Percentiles rank a stretch among this genome's conserved stretches.
phyloP scores from a whole-genome alignment of 2,888 invertebrate genomes.

The Macaria notata region DNA sequence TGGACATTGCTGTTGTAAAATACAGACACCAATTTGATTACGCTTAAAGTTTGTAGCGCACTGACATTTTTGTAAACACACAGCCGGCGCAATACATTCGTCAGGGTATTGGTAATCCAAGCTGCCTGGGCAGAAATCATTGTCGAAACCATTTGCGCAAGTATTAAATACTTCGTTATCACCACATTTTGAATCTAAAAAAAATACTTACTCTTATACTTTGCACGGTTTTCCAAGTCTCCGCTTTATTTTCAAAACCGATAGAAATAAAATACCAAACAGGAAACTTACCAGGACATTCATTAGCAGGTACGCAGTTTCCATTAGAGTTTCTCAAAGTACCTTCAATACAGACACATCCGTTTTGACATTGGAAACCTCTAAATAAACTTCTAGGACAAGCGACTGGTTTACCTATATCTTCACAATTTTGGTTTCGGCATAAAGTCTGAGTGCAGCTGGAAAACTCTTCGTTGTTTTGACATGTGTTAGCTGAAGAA shows the following conservation, averaged over 20 bases:
- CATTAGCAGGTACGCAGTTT: background rate
- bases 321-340: conserved; percentile 26
- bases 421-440: conserved; percentile 33
- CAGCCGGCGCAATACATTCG: background rate
- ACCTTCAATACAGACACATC: conserved; percentile 33
- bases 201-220: too few species aligned
- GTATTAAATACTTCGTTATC: conserved; percentile 1
- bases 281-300: background rate
- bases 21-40: conserved; percentile 9
- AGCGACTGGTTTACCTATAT: too few species aligned
- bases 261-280: too few species aligned
- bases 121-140: background rate
- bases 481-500: conserved; percentile 24
- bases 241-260: too few species aligned
- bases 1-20: conserved; percentile 27
- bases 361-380: conserved; percentile 12
- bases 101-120: background rate
- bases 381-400: too few species aligned
- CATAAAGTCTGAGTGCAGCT: conserved; percentile 37
- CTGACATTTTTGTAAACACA: background rate
- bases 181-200: background rate
- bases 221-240: too few species aligned
- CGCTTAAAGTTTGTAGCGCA: background rate
- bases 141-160: conserved; percentile 1
- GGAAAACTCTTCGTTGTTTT: conserved; percentile 35